These are phyloP conservation scores for Taphrorychus bicolor DNA, from an alignment of 2,888 invertebrate species.

Conservation along the genomic window DNA sequence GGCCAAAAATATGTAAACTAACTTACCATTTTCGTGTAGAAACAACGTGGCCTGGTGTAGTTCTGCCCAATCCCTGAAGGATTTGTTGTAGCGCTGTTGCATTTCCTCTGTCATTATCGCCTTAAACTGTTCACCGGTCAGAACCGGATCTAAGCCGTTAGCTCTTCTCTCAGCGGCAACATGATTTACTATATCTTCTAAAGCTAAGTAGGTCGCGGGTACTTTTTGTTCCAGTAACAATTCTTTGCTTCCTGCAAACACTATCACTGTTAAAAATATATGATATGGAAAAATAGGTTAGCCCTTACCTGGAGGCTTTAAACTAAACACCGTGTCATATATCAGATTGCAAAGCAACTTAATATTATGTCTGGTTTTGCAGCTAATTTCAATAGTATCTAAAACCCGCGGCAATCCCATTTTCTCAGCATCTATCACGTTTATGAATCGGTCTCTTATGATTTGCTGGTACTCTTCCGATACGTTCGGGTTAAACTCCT, in stretches of 20 bases:
- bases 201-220: slow-evolving; percentile 92
- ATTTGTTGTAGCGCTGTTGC: slow-evolving; percentile 73
- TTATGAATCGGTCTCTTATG: slow-evolving; percentile 85
- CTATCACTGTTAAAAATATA: neutral
- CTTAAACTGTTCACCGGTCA: slow-evolving; percentile 81
- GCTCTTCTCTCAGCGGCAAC: slow-evolving; percentile 78
- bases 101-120: slow-evolving; percentile 67
- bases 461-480: slow-evolving; percentile 87
- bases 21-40: slow-evolving; percentile 91
- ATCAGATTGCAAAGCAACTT: slow-evolving; percentile 88
- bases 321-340: slow-evolving; percentile 91
- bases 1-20: neutral
- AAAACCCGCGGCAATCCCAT: slow-evolving; percentile 92
- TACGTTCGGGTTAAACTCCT: slow-evolving; percentile 65
- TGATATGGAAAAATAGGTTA: slow-evolving; percentile 6
- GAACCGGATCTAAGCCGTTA: slow-evolving; percentile 78
- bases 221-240: slow-evolving; percentile 91
- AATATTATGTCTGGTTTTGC: slow-evolving; percentile 88
- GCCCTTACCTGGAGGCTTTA: slow-evolving; percentile 80
- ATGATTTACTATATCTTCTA: slow-evolving; percentile 90
- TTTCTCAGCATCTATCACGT: slow-evolving; percentile 94
- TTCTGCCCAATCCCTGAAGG: slow-evolving; percentile 89
- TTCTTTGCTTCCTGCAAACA: slow-evolving; percentile 78
- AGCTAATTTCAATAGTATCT: slow-evolving; percentile 91
- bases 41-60: slow-evolving; percentile 95